These are phyloP conservation scores for Pelusios castaneus DNA, from an alignment of 2,113 vertebrate species.

Conservation along the genomic window DNA sequence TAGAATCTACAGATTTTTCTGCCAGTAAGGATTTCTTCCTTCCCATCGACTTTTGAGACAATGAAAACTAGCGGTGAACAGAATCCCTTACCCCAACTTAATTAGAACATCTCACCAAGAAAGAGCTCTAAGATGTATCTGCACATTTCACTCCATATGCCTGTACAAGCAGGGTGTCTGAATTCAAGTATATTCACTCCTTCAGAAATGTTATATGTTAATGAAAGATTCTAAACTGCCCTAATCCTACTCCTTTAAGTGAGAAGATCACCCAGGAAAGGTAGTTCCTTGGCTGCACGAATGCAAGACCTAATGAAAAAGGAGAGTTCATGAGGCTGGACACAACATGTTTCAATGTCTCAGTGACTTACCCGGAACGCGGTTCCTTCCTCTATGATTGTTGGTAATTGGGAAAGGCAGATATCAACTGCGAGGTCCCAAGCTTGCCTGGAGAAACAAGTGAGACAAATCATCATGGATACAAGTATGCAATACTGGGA, in stretches of 20 bases:
- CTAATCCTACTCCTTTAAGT: background rate
- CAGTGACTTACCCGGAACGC: constrained; percentile 91
- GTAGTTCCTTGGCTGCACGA: fast-evolving
- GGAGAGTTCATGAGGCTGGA: fast-evolving
- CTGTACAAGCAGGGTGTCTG: background rate
- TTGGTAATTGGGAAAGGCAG: constrained; percentile 97
- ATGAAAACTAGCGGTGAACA: background rate
- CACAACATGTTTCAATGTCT: fast-evolving
- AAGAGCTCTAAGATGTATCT: too few relatives aligned
- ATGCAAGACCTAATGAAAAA: background rate
- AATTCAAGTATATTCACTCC: background rate
- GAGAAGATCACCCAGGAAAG: background rate
- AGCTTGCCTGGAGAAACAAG: constrained; percentile 86
- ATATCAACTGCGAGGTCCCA: constrained; percentile 99
- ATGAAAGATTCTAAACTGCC: background rate
- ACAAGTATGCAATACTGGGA: fast-evolving
- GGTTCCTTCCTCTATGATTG: constrained; percentile 97
- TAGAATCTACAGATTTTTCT: background rate
- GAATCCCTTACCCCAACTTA: background rate
- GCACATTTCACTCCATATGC: background rate
- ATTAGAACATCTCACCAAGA: background rate
- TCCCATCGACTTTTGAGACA: background rate
- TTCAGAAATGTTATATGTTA: background rate
- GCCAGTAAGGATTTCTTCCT: background rate
- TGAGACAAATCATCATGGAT: background rate